Base-by-base conservation (phyloP, 2,888 invertebrate species). In the Hesperia comma region DNA sequence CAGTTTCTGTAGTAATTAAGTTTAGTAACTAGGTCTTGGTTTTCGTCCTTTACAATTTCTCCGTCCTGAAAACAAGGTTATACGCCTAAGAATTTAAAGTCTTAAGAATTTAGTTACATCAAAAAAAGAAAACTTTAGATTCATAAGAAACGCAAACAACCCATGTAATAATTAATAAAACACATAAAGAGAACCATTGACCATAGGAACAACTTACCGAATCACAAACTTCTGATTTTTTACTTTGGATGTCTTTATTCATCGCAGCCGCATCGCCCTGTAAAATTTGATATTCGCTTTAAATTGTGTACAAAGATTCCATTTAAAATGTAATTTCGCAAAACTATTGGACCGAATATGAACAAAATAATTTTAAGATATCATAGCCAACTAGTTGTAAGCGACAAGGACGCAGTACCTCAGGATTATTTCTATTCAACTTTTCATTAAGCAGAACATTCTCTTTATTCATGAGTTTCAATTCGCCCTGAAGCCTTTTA, bases 401-500 rank as follows among this genome's bases (percentile, higher is more conserved):
- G 14, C 40, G 10, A 19, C 26, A 61, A 49, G 12, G 33, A 10
- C 8, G 15, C 63, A 26, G 7, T 80, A 89, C 89, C 87, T 88
- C 84, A 0, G 88, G 86, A 67, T 85, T 83, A 72, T 87, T 86
- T 69, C 80, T 87, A 70, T 76, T 83, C 41, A 95, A 75, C 79
- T 93, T 94, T 67, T 94, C 93, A 68, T 90, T 93, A 54, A 95
- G 86, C 61, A 93, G 77, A 19, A 83, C 79, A 78, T 95, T 95
- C 76, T 95, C 95, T 74, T 94, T 94, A 68, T 92, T 90, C 75
- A 95, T 90, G 77, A 95, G 83, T 79, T 94, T 93, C 83, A 95
- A 86, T 81, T 95, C 95, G 55, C 93, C 93, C 74, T 95, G 95
- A 58, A 95, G 86, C 54, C 93, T 88, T 74, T 93, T 93, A 70